phyloP scores from a whole-genome alignment of 2,888 invertebrate genomes.

The Euproctis similis region DNA sequence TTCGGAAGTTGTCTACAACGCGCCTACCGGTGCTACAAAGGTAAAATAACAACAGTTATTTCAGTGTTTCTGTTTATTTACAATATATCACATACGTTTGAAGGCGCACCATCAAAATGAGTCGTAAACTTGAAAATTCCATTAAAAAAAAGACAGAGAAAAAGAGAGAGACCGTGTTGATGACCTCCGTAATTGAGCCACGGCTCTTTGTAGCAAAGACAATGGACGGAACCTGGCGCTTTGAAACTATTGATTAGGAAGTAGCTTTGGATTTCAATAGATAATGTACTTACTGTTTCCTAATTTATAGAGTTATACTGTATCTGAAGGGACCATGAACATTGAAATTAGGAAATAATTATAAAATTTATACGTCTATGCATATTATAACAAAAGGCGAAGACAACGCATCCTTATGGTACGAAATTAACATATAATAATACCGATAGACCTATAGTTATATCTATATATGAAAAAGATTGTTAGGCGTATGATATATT shows the following conservation, averaged over 20 bases:
- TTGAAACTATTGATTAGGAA: slow-evolving; percentile 53
- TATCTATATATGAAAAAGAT: too few species aligned
- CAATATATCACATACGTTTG: slow-evolving; percentile 76
- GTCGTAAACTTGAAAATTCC: slow-evolving; percentile 72
- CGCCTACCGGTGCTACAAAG: slow-evolving; percentile 70
- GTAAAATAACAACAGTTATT: slow-evolving; percentile 72
- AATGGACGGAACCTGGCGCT: slow-evolving; percentile 57
- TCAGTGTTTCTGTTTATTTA: slow-evolving; percentile 74
- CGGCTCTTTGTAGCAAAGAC: slow-evolving; percentile 70
- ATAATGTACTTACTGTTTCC: background rate
- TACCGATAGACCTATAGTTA: too few species aligned
- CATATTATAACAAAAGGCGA: too few species aligned
- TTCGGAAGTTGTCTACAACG: slow-evolving; percentile 45
- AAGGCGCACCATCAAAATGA: slow-evolving; percentile 75
- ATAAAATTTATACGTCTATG: too few species aligned
- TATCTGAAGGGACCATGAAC: background rate
- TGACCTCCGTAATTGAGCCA: slow-evolving; percentile 70
- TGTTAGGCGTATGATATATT: too few species aligned
- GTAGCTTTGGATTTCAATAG: slow-evolving; percentile 1
- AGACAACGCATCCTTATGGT: too few species aligned
- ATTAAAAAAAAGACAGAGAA: too few species aligned
- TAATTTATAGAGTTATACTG: background rate
- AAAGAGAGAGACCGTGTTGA: slow-evolving; percentile 74
- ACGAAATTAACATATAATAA: too few species aligned
- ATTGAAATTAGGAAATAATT: too few species aligned